phyloP scores from a whole-genome alignment of 2,888 invertebrate genomes.

The Blomia tropicalis region DNA sequence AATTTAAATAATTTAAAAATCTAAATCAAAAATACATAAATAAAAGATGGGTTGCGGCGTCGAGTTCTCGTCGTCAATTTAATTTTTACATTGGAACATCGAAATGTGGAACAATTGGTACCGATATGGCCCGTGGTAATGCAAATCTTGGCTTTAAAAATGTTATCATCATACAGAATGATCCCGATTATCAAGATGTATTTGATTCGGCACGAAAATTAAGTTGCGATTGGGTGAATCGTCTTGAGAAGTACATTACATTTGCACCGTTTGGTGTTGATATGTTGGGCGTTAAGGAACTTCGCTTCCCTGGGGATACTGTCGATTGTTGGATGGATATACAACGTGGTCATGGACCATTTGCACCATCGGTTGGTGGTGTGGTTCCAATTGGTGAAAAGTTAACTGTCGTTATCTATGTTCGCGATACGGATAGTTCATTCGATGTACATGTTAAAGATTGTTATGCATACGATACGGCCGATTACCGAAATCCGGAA shows the following conservation, averaged over 20 bases:
- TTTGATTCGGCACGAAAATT: constrained; percentile 31
- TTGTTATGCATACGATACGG: constrained; percentile 45
- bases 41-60: neutral
- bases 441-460: constrained; percentile 53
- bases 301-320: constrained; percentile 39
- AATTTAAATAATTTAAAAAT: too few species aligned
- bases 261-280: constrained; percentile 31
- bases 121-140: constrained; percentile 1
- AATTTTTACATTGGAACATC: neutral
- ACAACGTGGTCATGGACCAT: constrained; percentile 50
- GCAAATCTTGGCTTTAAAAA: constrained; percentile 29
- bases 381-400: constrained; percentile 53
- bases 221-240: constrained; percentile 28
- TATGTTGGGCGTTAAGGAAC: constrained; percentile 30
- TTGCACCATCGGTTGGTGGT: constrained; percentile 44
- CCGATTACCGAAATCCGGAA: constrained; percentile 26
- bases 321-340: constrained; percentile 64
- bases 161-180: constrained; percentile 32
- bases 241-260: constrained; percentile 30
- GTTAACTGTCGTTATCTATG: constrained; percentile 51
- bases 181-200: constrained; percentile 31
- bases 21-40: too few species aligned
- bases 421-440: constrained; percentile 47
- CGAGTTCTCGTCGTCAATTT: neutral
- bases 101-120: constrained; percentile 4